Conservation (phyloP, 2,888 invertebrate genomes). For the Trichopoda pennipes region DNA sequence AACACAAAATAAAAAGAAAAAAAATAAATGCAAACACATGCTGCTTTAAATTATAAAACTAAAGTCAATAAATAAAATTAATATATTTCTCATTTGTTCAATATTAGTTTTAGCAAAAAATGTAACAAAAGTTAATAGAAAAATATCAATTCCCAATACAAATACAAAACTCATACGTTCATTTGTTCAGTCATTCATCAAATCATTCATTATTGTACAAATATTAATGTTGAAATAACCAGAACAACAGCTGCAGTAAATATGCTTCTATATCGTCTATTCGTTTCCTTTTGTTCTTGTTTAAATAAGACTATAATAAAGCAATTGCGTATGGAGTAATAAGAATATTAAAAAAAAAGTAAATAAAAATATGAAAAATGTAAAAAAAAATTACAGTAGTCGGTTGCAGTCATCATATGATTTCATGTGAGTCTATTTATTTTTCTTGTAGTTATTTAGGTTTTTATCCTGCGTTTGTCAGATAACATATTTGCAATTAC, state of each 20-base stretch:
- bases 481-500: no score
- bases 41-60: conserved; percentile 7
- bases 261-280: conserved; percentile 11
- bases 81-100: conserved; percentile 45
- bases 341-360: conserved; percentile 7
- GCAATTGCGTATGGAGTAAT: conserved; percentile 13
- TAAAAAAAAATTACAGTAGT: not conserved
- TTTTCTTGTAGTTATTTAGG: no score
- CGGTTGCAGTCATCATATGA: no score
- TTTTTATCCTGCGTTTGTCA: no score
- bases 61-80: conserved; percentile 49
- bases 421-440: no score
- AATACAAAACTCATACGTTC: conserved; percentile 5
- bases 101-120: conserved; percentile 30
- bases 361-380: conserved; percentile 4
- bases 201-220: conserved; percentile 46
- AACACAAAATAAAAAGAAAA: not conserved
- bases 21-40: conserved; percentile 4
- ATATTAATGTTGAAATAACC: conserved; percentile 51
- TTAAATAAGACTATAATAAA: conserved; percentile 36
- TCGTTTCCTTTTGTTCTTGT: conserved; percentile 13
- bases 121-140: conserved; percentile 37
- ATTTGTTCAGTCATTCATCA: conserved; percentile 48
- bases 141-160: conserved; percentile 51
- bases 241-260: conserved; percentile 52